Percentiles rank a stretch among this genome's conserved stretches.
Evolutionary conservation across 2,888 invertebrate species (phyloP).

Genomic region (Eurytoma californica): DNA sequence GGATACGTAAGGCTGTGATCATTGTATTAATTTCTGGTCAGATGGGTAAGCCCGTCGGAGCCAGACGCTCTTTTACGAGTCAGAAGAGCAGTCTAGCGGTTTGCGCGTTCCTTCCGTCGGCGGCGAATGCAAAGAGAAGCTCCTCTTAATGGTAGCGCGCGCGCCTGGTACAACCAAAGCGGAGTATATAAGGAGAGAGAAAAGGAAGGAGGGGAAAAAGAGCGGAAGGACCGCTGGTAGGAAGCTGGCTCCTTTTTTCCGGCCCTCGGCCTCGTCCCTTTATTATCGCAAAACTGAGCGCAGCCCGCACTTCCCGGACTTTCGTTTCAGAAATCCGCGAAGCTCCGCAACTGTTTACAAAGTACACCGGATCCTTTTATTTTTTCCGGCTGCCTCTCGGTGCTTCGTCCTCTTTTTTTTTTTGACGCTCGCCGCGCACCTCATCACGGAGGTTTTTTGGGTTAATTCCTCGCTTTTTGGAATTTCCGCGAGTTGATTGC

Average conservation of each 20-base stretch:
- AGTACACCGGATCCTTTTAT: not conserved
- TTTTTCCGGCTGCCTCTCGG: not conserved
- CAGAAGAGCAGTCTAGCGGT: slow-evolving; percentile 1
- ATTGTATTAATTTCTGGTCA: no score
- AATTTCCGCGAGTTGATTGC: no score
- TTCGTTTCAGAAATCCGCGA: slow-evolving; percentile 5
- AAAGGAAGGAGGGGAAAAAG: not conserved
- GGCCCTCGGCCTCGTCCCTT: slow-evolving; percentile 1
- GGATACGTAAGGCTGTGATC: no score
- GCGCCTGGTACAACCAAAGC: not conserved
- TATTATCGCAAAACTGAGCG: not conserved
- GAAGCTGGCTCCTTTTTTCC: not conserved
- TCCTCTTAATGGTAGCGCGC: not conserved
- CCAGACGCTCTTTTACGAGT: no score
- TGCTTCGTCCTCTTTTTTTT: not conserved
- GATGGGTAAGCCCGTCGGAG: no score
- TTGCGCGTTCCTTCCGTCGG: not conserved
- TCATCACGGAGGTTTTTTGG: no score
- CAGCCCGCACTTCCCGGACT: not conserved
- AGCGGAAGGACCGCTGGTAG: slow-evolving; percentile 5
- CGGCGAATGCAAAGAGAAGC: slow-evolving; percentile 1
- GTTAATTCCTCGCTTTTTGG: no score
- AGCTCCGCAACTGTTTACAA: slow-evolving; percentile 1
- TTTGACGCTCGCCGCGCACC: not conserved
- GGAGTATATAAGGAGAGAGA: slow-evolving; percentile 1